These are phyloP conservation scores for Clarias laeviceps DNA, from an alignment of 2,797 vertebrate species.

Conservation along the genomic window DNA sequence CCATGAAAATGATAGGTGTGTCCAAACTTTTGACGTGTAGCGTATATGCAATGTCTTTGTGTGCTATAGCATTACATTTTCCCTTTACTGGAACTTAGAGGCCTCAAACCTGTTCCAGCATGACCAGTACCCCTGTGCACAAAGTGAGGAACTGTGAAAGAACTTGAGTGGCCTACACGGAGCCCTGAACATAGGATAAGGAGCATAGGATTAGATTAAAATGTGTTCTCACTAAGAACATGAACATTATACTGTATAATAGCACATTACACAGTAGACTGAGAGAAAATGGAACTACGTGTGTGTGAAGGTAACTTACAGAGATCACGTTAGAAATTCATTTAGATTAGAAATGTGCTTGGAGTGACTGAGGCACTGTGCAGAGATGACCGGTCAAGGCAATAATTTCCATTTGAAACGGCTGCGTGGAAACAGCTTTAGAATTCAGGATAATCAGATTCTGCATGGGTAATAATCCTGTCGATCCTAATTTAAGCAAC, in stretches of 20 bases:
- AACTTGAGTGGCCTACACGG: background rate
- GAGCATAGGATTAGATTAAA: background rate
- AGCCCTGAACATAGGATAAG: background rate
- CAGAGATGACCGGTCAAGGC: slow-evolving; percentile 26
- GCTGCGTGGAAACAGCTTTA: slow-evolving; percentile 45
- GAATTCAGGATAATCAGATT: slow-evolving; percentile 38
- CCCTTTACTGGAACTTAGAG: background rate
- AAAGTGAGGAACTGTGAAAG: background rate
- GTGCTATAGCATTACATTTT: background rate
- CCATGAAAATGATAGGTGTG: too few relatives aligned
- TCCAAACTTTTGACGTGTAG: too few relatives aligned
- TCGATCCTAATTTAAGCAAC: slow-evolving; percentile 33
- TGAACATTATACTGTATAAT: background rate
- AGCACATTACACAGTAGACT: background rate
- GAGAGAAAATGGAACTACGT: background rate
- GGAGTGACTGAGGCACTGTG: background rate
- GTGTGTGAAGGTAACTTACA: background rate
- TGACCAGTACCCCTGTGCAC: background rate
- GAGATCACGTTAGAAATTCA: background rate
- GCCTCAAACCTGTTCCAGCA: background rate
- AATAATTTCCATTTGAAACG: background rate
- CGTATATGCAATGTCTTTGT: background rate
- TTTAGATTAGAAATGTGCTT: background rate
- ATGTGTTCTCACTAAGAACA: background rate
- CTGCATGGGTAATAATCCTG: slow-evolving; percentile 15